Evolutionary conservation across 2,797 vertebrate genomes (phyloP).

Genomic region (Cossypha caffra): DNA sequence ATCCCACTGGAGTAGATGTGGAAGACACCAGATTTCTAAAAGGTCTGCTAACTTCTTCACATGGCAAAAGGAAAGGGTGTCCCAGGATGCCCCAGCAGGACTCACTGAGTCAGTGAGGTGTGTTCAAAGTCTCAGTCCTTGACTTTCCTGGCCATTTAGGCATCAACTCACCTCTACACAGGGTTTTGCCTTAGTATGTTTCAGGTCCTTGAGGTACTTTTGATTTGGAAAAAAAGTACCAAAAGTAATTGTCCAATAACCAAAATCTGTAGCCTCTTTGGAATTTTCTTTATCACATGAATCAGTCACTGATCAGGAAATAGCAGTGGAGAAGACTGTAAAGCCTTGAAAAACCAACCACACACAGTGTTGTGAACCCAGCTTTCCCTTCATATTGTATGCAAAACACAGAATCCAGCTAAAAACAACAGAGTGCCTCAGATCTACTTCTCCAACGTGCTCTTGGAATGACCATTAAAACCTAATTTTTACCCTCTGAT

Average conservation of each 20-base stretch:
- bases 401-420: neutral
- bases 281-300: neutral
- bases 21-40: neutral
- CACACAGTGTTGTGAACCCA: neutral
- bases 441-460: neutral
- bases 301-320: neutral
- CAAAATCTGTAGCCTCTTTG: neutral
- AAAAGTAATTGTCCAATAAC: neutral
- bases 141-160: neutral
- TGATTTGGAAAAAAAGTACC: neutral
- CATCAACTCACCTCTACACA: neutral
- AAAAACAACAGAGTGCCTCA: neutral
- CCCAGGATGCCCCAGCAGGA: neutral
- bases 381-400: neutral
- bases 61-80: neutral
- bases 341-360: neutral
- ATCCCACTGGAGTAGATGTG: neutral
- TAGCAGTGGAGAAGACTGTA: neutral
- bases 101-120: neutral
- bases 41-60: neutral
- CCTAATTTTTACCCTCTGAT: neutral
- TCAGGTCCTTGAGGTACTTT: neutral
- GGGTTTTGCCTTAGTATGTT: neutral
- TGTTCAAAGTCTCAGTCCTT: neutral
- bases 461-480: neutral